Evolutionary conservation across 2,888 invertebrate genomes (phyloP).

Genomic region (Drosophila pseudotakahashii): DNA sequence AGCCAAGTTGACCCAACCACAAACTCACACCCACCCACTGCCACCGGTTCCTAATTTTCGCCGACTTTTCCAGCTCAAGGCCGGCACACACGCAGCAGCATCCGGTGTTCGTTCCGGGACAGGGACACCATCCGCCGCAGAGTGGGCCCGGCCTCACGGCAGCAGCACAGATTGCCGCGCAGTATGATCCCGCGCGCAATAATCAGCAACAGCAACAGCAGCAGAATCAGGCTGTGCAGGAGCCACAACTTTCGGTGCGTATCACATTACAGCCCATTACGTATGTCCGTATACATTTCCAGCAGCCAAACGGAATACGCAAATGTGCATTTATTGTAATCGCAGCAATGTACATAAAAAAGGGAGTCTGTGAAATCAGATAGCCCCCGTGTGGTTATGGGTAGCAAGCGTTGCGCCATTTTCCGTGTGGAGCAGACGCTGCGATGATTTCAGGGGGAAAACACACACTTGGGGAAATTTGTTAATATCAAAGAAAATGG

Average conservation of each 20-base stretch:
- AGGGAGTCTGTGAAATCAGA: slow-evolving; percentile 15
- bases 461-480: neutral
- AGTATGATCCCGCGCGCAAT: slow-evolving; percentile 81
- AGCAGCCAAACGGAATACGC: slow-evolving; percentile 7
- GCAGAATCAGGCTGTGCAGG: slow-evolving; percentile 34
- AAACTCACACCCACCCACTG: neutral
- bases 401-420: neutral
- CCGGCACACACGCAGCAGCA: slow-evolving; percentile 61
- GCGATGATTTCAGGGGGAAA: neutral
- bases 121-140: slow-evolving; percentile 42
- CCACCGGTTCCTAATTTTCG: slow-evolving; percentile 7
- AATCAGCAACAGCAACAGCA: slow-evolving; percentile 58
- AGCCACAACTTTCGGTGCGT: slow-evolving; percentile 69
- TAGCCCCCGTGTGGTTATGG: neutral
- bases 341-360: slow-evolving; percentile 7
- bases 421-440: neutral
- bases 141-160: slow-evolving; percentile 45
- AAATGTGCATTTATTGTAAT: slow-evolving; percentile 17
- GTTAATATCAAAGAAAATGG: neutral
- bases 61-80: slow-evolving; percentile 58
- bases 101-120: slow-evolving; percentile 75
- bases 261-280: slow-evolving; percentile 23
- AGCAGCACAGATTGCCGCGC: slow-evolving; percentile 82
- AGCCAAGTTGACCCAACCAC: slow-evolving; percentile 4
- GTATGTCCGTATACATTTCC: neutral